Base-by-base conservation (phyloP, 2,113 vertebrate genomes). In the Strix uralensis region DNA sequence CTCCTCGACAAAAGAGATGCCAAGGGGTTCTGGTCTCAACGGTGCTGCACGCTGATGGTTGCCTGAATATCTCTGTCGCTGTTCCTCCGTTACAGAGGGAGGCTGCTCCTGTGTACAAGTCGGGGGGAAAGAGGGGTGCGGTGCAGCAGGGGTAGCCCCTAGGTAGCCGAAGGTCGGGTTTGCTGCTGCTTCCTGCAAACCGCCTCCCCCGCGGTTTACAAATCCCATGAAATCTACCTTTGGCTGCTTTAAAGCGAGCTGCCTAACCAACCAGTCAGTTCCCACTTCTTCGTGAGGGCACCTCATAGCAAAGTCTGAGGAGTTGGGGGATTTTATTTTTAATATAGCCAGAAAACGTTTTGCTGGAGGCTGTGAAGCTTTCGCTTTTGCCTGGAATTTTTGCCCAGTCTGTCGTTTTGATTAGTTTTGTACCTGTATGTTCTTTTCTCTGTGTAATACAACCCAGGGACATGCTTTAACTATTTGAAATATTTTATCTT, bases 21-120 rank as follows among this genome's bases (percentile, higher is more conserved):
- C 27, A 1, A 0, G 3, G 22, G 36, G 3, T 2, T 42, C 13
- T 19, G 4, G 9, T 18, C 5, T 6, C 10, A 1, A 1, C 0
- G 19, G 26, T 15, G 82, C 46, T 17, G 36, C 42, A 2, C 26
- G 6, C 20, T 5, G 21, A 5, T 12, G 32, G 13, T 13, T 15
- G 38, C 52, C n/a, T 16, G 3, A 14, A 13, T 1, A 32, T 5
- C 29, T 3, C 16, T 22, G 23, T n/a, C 22, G 0, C 29, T 9
- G 13, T 13, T 19, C 2, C 5, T 13, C 32, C 12, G 23, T 2
- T 44, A 12, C 11, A 13, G 5, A n/a, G 20, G 15, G 54, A 2
- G 7, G 10, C 32, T 3, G 55, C 40, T 30, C 15, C 49, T 5
- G 16, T 3, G 34, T 5, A 1, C 22, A 5, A 5, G 36, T 15